These are phyloP conservation scores for Baccha elongata DNA, from an alignment of 2,888 invertebrate genomes.

Conservation along the genomic window DNA sequence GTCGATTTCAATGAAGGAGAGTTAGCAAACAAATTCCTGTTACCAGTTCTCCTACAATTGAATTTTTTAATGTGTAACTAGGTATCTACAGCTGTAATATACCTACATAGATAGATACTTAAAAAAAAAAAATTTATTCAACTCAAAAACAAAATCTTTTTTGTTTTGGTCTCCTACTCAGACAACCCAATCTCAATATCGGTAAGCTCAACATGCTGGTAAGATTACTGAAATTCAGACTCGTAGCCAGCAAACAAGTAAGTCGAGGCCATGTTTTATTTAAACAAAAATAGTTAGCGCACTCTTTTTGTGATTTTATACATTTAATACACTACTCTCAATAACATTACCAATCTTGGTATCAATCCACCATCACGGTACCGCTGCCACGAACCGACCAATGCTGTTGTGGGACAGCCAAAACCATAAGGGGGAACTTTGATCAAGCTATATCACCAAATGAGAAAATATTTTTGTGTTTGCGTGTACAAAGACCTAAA, in stretches of 20 bases:
- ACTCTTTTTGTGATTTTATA: constrained; percentile 25
- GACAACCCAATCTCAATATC: constrained; percentile 22
- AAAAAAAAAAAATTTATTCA: constrained; percentile 27
- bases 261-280: constrained; percentile 50
- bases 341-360: constrained; percentile 66
- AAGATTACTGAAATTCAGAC: constrained; percentile 26
- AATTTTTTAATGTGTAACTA: constrained; percentile 18
- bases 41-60: constrained; percentile 37
- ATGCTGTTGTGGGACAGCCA: constrained; percentile 40
- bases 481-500: constrained; percentile 3
- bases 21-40: constrained; percentile 7
- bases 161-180: constrained; percentile 42
- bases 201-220: constrained; percentile 12
- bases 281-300: constrained; percentile 37
- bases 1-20: constrained; percentile 13
- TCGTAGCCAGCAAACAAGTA: constrained; percentile 56
- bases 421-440: constrained; percentile 14
- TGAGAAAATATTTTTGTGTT: constrained; percentile 25
- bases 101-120: background rate
- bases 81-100: constrained; percentile 11
- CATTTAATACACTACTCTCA: constrained; percentile 38
- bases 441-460: constrained; percentile 3
- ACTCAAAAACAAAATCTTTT: constrained; percentile 19
- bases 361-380: constrained; percentile 58
- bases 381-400: no score